phyloP scores from a whole-genome alignment of 1,140 invertebrate genomes.

The Harlomillsia oculata region DNA sequence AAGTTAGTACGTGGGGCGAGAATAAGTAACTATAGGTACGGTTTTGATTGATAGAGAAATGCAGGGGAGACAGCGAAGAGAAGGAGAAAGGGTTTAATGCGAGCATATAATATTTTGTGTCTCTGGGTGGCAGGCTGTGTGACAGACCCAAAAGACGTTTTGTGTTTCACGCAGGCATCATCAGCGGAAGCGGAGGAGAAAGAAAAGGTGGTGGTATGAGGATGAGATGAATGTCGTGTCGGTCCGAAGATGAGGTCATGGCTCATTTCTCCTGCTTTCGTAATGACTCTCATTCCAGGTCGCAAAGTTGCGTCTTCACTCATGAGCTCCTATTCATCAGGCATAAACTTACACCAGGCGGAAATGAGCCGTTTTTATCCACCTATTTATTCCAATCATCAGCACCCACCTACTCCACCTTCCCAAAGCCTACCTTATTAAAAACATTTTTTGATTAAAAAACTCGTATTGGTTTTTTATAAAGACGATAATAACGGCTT shows the following conservation, averaged over 20 bases:
- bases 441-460: not conserved
- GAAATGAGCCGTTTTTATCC: conserved; percentile 4
- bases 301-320: conserved; percentile 9
- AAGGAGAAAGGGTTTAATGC: too few species aligned
- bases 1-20: too few species aligned
- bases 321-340: conserved; percentile 8
- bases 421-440: not conserved
- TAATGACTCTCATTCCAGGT: conserved; percentile 9
- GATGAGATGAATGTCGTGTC: too few species aligned
- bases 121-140: not conserved
- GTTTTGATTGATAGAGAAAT: too few species aligned
- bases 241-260: conserved; percentile 13
- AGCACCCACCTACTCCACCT: not conserved
- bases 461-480: too few species aligned
- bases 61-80: too few species aligned
- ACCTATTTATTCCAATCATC: conserved; percentile 15
- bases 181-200: not conserved
- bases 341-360: not conserved
- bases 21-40: too few species aligned
- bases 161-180: conserved; percentile 3
- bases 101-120: not conserved
- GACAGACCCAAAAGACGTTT: conserved; percentile 6
- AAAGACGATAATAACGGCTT: too few species aligned
- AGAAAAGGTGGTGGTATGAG: not conserved
- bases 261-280: conserved; percentile 21